phyloP scores from a whole-genome alignment of 2,888 invertebrate genomes.

The Andrena praecox region DNA sequence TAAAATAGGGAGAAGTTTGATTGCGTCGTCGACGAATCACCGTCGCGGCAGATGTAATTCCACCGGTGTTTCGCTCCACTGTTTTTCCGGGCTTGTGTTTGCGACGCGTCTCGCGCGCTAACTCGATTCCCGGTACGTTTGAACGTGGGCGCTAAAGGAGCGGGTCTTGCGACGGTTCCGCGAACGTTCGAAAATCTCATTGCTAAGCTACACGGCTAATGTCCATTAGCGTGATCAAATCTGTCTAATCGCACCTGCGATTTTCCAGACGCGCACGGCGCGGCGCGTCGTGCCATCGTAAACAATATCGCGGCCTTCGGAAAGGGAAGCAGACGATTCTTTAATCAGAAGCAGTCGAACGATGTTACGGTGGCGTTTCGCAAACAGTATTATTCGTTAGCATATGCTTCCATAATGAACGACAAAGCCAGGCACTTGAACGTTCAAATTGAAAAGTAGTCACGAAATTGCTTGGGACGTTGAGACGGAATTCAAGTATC shows the following conservation, averaged over 20 bases:
- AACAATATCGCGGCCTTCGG: background rate
- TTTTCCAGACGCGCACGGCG: conserved; percentile 27
- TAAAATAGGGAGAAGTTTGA: no score
- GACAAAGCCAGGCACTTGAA: no score
- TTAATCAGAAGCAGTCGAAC: background rate
- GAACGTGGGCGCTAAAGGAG: background rate
- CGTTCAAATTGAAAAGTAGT: no score
- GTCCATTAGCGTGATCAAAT: conserved; percentile 33
- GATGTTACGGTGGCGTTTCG: background rate
- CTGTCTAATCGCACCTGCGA: conserved; percentile 57
- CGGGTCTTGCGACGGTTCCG: background rate
- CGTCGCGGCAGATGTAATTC: no score
- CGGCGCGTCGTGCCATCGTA: conserved; percentile 1
- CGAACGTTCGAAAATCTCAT: conserved; percentile 38
- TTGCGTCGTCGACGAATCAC: no score
- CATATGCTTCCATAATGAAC: no score
- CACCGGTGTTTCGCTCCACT: no score
- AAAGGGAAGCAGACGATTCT: background rate
- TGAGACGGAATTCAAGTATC: no score
- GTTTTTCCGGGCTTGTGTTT: background rate
- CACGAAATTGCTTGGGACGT: no score
- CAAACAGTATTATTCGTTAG: background rate
- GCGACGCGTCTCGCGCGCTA: conserved; percentile 9
- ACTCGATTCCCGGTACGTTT: conserved; percentile 18
- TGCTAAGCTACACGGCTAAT: conserved; percentile 27